Evolutionary conservation across 1,140 invertebrate species (phyloP).

Genomic region (Brachionus manjavacas): DNA sequence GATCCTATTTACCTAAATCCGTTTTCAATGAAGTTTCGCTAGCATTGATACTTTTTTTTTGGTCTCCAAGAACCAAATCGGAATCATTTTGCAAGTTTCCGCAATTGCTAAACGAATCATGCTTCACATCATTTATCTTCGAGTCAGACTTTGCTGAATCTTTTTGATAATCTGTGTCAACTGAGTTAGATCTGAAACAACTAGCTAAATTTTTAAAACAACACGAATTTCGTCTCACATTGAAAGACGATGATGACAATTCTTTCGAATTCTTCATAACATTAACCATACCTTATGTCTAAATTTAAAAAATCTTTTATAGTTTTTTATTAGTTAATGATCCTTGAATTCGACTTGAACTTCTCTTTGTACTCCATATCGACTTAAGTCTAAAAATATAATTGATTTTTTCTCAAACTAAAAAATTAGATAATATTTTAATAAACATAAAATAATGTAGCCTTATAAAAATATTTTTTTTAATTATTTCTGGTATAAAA

Average conservation of each 20-base stretch:
- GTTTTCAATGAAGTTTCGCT: constrained; percentile 21
- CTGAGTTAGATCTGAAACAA: constrained; percentile 1
- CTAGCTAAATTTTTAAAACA: constrained; percentile 25
- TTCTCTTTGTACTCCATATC: neutral
- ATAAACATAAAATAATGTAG: neutral
- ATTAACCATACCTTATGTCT: neutral
- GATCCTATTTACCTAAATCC: neutral
- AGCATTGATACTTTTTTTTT: neutral
- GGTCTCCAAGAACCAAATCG: neutral
- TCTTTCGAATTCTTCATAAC: constrained; percentile 12
- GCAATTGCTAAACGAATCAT: neutral
- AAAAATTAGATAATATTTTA: neutral
- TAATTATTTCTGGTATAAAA: neutral
- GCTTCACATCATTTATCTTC: neutral
- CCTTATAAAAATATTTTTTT: neutral
- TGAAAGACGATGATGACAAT: neutral
- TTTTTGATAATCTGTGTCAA: neutral
- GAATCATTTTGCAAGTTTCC: neutral
- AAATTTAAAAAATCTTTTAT: neutral
- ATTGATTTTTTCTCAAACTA: neutral
- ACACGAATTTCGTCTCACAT: constrained; percentile 1
- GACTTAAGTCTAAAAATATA: neutral
- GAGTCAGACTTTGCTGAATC: neutral
- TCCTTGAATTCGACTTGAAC: neutral
- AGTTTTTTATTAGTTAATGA: neutral